These are phyloP conservation scores for Cephus sareptanus DNA, from an alignment of 2,888 invertebrate species.

Conservation along the genomic window DNA sequence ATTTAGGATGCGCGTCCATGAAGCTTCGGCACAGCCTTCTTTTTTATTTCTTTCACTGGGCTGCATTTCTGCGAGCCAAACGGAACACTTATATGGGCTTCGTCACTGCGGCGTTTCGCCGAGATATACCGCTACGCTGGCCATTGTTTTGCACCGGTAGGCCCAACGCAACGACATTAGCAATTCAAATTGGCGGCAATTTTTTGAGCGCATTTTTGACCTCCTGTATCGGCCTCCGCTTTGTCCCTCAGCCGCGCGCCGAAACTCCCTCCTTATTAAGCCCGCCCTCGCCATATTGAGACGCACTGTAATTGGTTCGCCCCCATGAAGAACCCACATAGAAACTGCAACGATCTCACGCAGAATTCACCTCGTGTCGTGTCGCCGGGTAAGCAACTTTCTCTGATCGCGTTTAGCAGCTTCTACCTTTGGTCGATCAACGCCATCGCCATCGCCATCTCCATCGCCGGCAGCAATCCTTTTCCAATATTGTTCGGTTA, in stretches of 20 bases:
- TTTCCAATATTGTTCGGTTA: too few relatives aligned
- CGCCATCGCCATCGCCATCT: too few relatives aligned
- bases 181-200: slow-evolving; percentile 67
- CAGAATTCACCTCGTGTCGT: too few relatives aligned
- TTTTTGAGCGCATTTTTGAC: slow-evolving; percentile 67
- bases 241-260: slow-evolving; percentile 47
- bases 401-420: too few relatives aligned
- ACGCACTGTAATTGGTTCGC: slow-evolving; percentile 39
- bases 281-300: slow-evolving; percentile 65
- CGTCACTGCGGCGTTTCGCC: slow-evolving; percentile 58
- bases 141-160: slow-evolving; percentile 64
- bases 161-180: slow-evolving; percentile 54
- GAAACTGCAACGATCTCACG: too few relatives aligned
- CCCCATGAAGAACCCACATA: slow-evolving; percentile 1
- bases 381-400: too few relatives aligned
- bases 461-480: too few relatives aligned
- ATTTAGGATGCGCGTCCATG: slow-evolving; percentile 56
- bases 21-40: slow-evolving; percentile 30
- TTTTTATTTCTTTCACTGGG: slow-evolving; percentile 44
- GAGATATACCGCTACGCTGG: slow-evolving; percentile 59
- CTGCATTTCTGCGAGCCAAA: slow-evolving; percentile 64
- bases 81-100: slow-evolving; percentile 65
- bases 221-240: slow-evolving; percentile 63
- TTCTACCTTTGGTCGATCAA: too few relatives aligned
- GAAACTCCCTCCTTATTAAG: slow-evolving; percentile 65